Evolutionary conservation across 2,797 vertebrate genomes (phyloP).

Genomic region (Paramormyrops hopkinsi): DNA sequence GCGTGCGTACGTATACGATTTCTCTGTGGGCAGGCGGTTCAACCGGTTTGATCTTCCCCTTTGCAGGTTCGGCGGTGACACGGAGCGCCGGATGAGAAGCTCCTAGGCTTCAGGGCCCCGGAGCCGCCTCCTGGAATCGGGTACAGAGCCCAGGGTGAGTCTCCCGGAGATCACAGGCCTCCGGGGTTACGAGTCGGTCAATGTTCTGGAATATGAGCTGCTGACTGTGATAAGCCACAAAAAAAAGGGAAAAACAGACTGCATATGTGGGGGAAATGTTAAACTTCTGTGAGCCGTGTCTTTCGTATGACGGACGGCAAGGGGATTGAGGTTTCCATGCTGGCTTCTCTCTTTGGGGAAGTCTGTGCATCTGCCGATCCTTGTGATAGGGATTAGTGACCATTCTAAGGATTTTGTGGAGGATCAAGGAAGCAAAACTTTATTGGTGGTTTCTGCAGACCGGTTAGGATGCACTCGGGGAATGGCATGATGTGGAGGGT

Average conservation of each 20-base stretch:
- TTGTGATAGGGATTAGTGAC: not conserved
- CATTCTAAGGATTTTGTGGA: not conserved
- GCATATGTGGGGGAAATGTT: slow-evolving; percentile 25
- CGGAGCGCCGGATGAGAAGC: slow-evolving; percentile 42
- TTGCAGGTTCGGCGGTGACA: slow-evolving; percentile 31
- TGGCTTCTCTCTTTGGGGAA: too few relatives aligned
- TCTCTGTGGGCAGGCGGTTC: not conserved
- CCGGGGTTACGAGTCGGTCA: not conserved
- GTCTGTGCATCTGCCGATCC: not conserved
- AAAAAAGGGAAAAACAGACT: not conserved
- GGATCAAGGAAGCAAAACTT: not conserved
- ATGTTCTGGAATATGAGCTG: not conserved
- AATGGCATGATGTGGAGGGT: not conserved
- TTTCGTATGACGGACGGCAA: not conserved
- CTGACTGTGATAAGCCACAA: not conserved
- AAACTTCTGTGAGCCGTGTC: not conserved
- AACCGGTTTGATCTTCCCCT: slow-evolving; percentile 7
- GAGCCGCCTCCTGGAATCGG: not conserved
- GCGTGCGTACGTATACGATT: not conserved
- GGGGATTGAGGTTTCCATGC: not conserved
- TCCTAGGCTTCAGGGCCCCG: not conserved
- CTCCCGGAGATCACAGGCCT: not conserved
- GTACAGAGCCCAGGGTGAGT: not conserved
- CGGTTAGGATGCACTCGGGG: not conserved
- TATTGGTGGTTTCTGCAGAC: not conserved